Base-by-base conservation (phyloP, 2,113 vertebrate species). In the Podarcis cretensis region DNA sequence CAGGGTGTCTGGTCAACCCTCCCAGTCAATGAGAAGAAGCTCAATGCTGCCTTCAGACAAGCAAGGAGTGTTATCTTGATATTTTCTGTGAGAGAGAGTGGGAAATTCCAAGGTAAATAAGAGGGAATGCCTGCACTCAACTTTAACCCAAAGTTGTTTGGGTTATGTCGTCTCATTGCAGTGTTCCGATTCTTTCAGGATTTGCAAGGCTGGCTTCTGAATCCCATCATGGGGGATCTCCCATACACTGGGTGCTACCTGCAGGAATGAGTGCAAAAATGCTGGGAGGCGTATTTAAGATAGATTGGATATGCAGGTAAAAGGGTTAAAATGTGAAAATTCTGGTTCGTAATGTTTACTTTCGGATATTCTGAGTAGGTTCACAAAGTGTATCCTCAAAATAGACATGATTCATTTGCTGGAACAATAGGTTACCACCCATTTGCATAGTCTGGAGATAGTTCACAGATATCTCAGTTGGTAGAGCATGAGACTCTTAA, bases 231-330 rank as follows among this genome's bases (percentile, higher is more conserved):
- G 99, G 98, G 88, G 99, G 99, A 37, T 99, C 99, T 79, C 99
- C 99, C 30, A 99, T 99, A 93, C 99, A 99, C 93, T 99, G 99
- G 99, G 98, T 99, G 23, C 97, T 99, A 88, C 99, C 99, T 89
- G 98, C 98, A n/a, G 99, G 99, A 94, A 99, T 99, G 98, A 99
- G 97, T 89, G 99, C 99, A 89, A 99, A 99, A 96, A 99, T 99
- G 99, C 96, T 99, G 81, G 99, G 99, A 37, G 99, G 99, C 59
- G 99, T 99, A 74, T 99, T 99, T 94, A 99, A 98, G 96, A 99
- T 99, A 92, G 98, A 99, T 96, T 99, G 99, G 99, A 99, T 99
- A 90, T 99, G 99, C 98, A 99, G 99, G 99, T 98, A 96, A 96
- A 83, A 69, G 35, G 12, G 16, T 9, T 83, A 43, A 69, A 66